These are phyloP conservation scores for Leptinotarsa defecta DNA, from an alignment of 1,140 invertebrate species.

Conservation along the genomic window DNA sequence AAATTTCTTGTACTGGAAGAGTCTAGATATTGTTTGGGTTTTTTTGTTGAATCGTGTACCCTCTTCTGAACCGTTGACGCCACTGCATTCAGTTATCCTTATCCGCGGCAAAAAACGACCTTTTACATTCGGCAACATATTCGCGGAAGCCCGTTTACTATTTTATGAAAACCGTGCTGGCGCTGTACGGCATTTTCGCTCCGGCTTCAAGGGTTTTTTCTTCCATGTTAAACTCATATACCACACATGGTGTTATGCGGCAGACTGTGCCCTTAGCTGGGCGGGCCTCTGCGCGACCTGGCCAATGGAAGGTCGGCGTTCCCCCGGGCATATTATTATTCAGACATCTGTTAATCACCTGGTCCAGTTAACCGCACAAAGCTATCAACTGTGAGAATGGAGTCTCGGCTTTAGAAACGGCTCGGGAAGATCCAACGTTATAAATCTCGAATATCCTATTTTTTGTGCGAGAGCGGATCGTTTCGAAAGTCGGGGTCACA, in stretches of 20 bases:
- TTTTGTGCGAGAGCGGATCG: neutral
- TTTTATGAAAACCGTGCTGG: slow-evolving; percentile 36
- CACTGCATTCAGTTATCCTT: neutral
- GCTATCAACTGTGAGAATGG: slow-evolving; percentile 35
- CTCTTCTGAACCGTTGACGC: neutral
- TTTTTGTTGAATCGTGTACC: no score
- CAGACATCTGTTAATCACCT: slow-evolving; percentile 46
- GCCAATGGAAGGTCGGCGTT: slow-evolving; percentile 35
- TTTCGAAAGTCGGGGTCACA: no score
- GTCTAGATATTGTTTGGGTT: no score
- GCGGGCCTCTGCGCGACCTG: slow-evolving; percentile 11
- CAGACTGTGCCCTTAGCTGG: slow-evolving; percentile 25
- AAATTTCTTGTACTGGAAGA: neutral
- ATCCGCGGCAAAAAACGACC: neutral
- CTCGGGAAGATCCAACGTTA: neutral
- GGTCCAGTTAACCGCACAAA: slow-evolving; percentile 39
- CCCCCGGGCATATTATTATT: slow-evolving; percentile 40
- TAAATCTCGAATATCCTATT: neutral
- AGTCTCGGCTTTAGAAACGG: neutral
- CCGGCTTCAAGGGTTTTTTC: slow-evolving; percentile 32
- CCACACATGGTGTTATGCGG: slow-evolving; percentile 40
- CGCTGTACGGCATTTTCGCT: slow-evolving; percentile 15
- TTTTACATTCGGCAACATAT: slow-evolving; percentile 32
- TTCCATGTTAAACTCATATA: slow-evolving; percentile 42
- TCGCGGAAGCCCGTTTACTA: slow-evolving; percentile 36